These are phyloP conservation scores for Smittia aterrima DNA, from an alignment of 2,888 invertebrate species.

Conservation along the genomic window DNA sequence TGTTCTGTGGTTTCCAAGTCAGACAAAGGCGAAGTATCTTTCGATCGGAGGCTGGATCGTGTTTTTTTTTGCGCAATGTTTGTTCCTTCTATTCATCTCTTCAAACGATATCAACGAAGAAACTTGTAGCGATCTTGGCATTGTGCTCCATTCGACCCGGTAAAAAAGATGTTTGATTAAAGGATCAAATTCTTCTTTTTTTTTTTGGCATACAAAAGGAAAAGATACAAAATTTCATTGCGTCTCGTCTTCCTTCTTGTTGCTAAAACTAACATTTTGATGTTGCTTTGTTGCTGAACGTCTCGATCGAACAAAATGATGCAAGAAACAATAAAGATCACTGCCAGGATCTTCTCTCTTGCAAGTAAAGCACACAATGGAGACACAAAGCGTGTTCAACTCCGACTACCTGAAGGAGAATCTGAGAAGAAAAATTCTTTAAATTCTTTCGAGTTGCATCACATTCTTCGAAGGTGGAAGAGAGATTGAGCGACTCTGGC, in stretches of 20 bases:
- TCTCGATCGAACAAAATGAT: background rate
- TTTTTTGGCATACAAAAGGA: constrained; percentile 7
- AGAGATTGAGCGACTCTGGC: background rate
- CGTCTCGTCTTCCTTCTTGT: constrained; percentile 19
- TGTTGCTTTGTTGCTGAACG: background rate
- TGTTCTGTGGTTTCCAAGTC: constrained; percentile 30
- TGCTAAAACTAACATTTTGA: constrained; percentile 36
- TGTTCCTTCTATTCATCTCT: constrained; percentile 6
- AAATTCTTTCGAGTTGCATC: background rate
- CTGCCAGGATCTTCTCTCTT: constrained; percentile 26
- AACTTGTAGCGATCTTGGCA: constrained; percentile 39
- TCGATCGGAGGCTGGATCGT: constrained; percentile 31
- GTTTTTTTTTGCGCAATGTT: constrained; percentile 26
- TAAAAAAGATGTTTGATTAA: constrained; percentile 42
- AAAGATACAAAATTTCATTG: constrained; percentile 7
- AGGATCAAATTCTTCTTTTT: constrained; percentile 38
- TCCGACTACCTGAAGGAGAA: constrained; percentile 23
- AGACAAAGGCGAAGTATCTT: background rate
- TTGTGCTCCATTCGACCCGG: constrained; percentile 16
- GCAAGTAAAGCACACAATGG: constrained; percentile 13
- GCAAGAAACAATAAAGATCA: constrained; percentile 27
- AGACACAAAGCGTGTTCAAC: constrained; percentile 38
- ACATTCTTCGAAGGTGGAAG: constrained; percentile 2
- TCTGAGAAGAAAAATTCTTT: background rate
- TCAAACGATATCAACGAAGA: constrained; percentile 14